phyloP scores from a whole-genome alignment of 2,113 vertebrate genomes.

The Gavia stellata region DNA sequence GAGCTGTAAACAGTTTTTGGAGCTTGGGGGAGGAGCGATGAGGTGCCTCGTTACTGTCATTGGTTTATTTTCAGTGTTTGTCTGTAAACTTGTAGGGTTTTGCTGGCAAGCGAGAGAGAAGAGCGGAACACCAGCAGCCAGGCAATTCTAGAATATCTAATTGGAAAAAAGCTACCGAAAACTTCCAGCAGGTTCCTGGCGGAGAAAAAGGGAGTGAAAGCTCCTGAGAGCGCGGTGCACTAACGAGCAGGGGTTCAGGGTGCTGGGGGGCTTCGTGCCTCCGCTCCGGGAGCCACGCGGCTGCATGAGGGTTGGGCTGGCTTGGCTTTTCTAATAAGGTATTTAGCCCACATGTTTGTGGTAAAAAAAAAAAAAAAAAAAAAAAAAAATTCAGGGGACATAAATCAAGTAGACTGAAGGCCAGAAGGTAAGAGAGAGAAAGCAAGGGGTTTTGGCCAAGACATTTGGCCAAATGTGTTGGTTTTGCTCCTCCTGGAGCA shows the following conservation, averaged over 20 bases:
- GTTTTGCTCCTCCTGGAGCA: neutral
- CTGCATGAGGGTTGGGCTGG: fast-evolving
- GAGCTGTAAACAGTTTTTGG: neutral
- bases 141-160: neutral
- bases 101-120: neutral
- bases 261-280: neutral
- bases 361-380: neutral
- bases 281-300: fast-evolving
- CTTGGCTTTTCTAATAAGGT: fast-evolving
- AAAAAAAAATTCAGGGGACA: neutral
- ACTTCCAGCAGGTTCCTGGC: neutral
- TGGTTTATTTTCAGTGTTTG: neutral
- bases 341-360: fast-evolving
- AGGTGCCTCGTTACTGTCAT: fast-evolving
- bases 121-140: neutral
- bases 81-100: neutral
- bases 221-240: fast-evolving
- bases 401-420: neutral
- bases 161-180: neutral
- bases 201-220: fast-evolving
- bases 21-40: neutral
- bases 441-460: neutral
- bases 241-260: neutral
- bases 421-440: neutral
- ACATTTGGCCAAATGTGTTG: neutral